Percentiles rank a stretch among this genome's conserved stretches.
Evolutionary conservation across 2,113 vertebrate genomes (phyloP).

Genomic region (Phalacrocorax carbo): DNA sequence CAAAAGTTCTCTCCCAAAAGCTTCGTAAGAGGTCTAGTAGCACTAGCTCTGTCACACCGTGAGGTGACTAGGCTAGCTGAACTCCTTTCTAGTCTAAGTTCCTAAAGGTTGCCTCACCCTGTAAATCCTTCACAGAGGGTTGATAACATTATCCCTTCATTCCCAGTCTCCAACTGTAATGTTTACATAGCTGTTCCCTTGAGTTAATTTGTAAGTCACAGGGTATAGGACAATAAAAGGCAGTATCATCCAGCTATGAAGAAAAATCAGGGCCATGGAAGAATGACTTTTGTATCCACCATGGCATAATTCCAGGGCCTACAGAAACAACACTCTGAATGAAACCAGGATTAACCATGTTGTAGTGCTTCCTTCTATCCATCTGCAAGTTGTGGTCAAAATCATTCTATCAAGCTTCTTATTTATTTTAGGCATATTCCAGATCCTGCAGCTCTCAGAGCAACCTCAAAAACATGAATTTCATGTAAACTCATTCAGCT

Average conservation of each 20-base stretch:
- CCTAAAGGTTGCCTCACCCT: not conserved
- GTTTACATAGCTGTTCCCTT: not conserved
- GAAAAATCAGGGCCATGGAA: not conserved
- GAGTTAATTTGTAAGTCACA: not conserved
- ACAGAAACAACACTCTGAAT: not conserved
- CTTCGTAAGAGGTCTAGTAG: not conserved
- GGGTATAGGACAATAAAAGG: not conserved
- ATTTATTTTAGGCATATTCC: not conserved
- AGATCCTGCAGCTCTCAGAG: not conserved
- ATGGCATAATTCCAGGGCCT: not conserved
- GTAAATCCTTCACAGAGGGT: not conserved
- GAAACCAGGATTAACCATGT: not conserved
- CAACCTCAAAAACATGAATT: not conserved
- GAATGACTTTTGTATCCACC: not conserved
- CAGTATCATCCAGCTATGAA: not conserved
- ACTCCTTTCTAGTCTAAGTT: not conserved
- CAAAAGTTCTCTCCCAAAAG: not conserved
- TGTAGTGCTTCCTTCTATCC: not conserved
- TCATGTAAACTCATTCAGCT: not conserved
- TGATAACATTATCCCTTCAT: not conserved
- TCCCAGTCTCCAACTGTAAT: not conserved
- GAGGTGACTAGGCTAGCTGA: not conserved
- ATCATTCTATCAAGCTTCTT: not conserved
- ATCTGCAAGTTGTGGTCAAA: not conserved
- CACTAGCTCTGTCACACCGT: rapidly evolving